Evolutionary conservation across 2,888 invertebrate genomes (phyloP).

Genomic region (Terebella lapidaria): DNA sequence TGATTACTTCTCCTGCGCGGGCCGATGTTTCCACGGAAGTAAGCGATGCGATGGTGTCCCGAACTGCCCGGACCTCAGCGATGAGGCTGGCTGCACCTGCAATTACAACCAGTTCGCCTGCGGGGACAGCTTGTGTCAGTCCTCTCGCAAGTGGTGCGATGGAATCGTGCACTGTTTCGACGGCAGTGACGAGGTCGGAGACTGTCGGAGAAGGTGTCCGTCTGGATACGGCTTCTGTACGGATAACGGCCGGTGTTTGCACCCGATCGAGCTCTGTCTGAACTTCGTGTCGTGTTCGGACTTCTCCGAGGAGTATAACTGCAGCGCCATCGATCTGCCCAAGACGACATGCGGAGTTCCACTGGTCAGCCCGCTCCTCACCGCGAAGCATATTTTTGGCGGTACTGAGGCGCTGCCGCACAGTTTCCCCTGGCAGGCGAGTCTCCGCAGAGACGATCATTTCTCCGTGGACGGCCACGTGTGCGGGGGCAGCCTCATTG

Average conservation of each 20-base stretch:
- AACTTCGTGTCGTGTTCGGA: background rate
- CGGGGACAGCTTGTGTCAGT: background rate
- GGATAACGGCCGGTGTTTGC: background rate
- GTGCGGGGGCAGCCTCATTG: background rate
- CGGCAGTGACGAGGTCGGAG: background rate
- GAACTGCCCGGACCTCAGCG: background rate
- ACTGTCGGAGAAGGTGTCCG: background rate
- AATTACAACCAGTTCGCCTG: background rate
- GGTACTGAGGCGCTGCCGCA: background rate
- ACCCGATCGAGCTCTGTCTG: background rate
- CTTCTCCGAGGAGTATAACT: background rate
- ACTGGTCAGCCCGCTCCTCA: background rate
- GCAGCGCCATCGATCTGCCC: background rate
- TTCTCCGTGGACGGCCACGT: background rate
- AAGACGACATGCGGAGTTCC: background rate
- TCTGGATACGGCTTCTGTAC: background rate
- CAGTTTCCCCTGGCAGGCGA: background rate
- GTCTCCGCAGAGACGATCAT: too few relatives aligned
- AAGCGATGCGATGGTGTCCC: background rate
- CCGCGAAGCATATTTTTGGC: background rate
- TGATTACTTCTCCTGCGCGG: background rate
- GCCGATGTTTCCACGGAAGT: background rate
- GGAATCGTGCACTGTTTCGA: background rate
- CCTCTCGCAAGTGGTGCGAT: background rate
- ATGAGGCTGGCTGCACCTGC: background rate